Base-by-base conservation (phyloP, 1,140 invertebrate species). In the Brachionus koreanus region DNA sequence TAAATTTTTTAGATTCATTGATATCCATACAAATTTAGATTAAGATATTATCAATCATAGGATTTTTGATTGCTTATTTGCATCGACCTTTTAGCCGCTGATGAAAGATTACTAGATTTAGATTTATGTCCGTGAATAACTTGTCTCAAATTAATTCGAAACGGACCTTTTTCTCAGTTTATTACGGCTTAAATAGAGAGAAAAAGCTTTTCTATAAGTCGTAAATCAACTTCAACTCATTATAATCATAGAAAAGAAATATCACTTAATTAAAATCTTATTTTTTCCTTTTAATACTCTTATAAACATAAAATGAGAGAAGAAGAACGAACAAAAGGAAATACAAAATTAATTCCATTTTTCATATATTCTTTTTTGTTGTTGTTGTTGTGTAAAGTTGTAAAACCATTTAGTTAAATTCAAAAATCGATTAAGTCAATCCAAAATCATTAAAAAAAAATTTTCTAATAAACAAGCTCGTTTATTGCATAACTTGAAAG, bases 201-300 rank as follows among this genome's bases (percentile, higher is more conserved):
- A 57, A 57, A 57, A 57, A 57, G 49, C 49, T 57, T 19, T 57
- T 57, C 29, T 57, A 23, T 9, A 57, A 57, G 49, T 57, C 49
- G 49, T 57, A 57, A 57, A 57, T 57, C 49, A 57, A 57, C 49
- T 57, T 57, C 49, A 57, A 19, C 19, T 57, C 19, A 19, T 23
- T 7, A 57, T 3, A 57, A 57, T 57, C 49, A 57, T 57, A 57
- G 16, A 57, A 23, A 57, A 69, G 37, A 69, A 69, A 37, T 69
- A 69, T 39, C 65, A 69, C 65, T 69, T 39, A 69, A 69, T 69
- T 69, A 69, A 69, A 69, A 69, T 69, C 65, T 37, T 69, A 69
- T 69, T 69, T 69, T 69, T 69, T 69, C 65, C 65, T 25, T 19
- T 57, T 25, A 19, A 25, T 19, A 57, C 49, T 57, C 49, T 57